Evolutionary conservation across 2,113 vertebrate species (phyloP).

Genomic region (Tamias sibiricus): DNA sequence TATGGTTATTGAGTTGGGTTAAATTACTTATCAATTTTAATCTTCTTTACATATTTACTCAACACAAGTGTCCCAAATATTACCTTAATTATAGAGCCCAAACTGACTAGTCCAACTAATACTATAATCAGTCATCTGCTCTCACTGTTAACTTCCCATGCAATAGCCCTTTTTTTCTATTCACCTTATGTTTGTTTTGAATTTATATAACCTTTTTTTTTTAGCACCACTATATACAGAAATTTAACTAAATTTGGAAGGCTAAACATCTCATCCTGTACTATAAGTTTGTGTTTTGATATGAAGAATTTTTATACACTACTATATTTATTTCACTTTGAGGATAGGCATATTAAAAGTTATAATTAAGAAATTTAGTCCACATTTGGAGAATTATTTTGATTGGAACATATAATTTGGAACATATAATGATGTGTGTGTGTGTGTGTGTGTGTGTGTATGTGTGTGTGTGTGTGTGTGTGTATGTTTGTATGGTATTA

Average conservation of each 20-base stretch:
- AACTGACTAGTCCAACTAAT: neutral
- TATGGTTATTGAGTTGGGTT: no score
- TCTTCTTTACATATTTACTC: neutral
- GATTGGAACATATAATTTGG: neutral
- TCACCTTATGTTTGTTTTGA: neutral
- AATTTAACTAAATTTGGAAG: neutral
- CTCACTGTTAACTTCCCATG: neutral
- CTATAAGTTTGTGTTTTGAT: neutral
- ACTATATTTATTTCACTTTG: neutral
- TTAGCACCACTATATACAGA: neutral
- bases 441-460: no score
- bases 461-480: neutral
- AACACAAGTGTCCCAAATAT: neutral
- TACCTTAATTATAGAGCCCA: neutral
- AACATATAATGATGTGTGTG: neutral
- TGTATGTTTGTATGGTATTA: neutral
- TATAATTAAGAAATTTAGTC: neutral
- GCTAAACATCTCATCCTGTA: neutral
- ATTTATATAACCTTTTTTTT: neutral
- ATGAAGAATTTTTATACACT: neutral
- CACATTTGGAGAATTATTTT: neutral
- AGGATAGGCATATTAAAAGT: neutral
- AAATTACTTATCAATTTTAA: no score
- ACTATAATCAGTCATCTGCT: neutral
- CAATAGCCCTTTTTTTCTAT: neutral